phyloP scores from a whole-genome alignment of 2,888 invertebrate genomes.

The Eupithecia abbreviata region DNA sequence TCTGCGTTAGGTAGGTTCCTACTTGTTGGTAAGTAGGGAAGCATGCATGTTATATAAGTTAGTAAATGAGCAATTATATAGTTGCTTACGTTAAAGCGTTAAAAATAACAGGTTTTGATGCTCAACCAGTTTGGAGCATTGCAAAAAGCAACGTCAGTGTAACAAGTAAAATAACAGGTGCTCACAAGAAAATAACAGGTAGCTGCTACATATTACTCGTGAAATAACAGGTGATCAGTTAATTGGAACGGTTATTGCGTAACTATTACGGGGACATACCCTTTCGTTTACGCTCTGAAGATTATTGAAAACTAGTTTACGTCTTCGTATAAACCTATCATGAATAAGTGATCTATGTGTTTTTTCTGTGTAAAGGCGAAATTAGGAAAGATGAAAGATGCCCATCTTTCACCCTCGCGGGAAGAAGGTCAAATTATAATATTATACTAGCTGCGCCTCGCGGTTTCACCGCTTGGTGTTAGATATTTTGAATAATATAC shows the following conservation, averaged over 20 bases:
- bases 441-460: no score
- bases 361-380: no score
- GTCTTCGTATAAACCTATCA: background rate
- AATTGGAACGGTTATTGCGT: conserved; percentile 57
- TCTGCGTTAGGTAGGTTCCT: background rate
- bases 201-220: background rate
- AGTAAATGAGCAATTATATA: background rate
- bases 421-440: no score
- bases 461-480: no score
- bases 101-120: conserved; percentile 20
- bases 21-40: background rate
- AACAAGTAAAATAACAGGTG: conserved; percentile 49
- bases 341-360: no score
- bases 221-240: conserved; percentile 43
- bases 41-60: background rate
- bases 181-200: conserved; percentile 14
- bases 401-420: no score
- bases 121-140: conserved; percentile 12
- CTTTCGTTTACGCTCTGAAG: background rate
- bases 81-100: background rate
- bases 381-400: no score
- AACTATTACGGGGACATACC: conserved; percentile 52
- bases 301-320: background rate
- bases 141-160: conserved; percentile 37
- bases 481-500: no score